A percentile compares a stretch with the other conserved stretches of the same genome.
phyloP scores from a whole-genome alignment of 2,113 vertebrate species.

The Ariopsis seemanni region DNA sequence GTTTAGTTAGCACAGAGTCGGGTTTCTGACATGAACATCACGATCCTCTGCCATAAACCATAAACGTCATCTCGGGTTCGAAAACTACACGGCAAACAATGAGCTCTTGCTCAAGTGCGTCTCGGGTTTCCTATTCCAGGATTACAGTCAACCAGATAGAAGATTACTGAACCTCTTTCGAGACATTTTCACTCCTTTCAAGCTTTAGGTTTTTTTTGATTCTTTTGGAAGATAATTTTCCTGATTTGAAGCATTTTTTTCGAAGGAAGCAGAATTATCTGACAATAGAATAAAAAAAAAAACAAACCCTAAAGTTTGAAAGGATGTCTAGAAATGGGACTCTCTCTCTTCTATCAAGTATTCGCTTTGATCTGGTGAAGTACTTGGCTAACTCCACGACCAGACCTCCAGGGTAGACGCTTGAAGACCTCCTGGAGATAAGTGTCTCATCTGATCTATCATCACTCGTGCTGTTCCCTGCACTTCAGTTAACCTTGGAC shows the following conservation, averaged over 20 bases:
- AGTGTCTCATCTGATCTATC: neutral
- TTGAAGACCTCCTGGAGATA: neutral
- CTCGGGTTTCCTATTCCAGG: too few relatives aligned
- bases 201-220: too few relatives aligned
- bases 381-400: neutral
- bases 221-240: too few relatives aligned
- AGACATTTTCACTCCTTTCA: too few relatives aligned
- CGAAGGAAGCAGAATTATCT: too few relatives aligned
- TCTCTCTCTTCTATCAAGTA: neutral
- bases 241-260: too few relatives aligned
- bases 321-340: too few relatives aligned
- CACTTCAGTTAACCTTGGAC: neutral
- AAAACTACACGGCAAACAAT: neutral
- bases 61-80: neutral
- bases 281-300: too few relatives aligned
- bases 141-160: too few relatives aligned
- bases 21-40: neutral
- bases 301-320: too few relatives aligned
- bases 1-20: neutral
- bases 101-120: too few relatives aligned
- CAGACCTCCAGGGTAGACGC: neutral
- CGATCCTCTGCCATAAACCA: neutral
- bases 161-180: too few relatives aligned
- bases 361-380: neutral
- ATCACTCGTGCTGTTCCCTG: conserved; percentile 7